phyloP scores from a whole-genome alignment of 1,140 invertebrate species.

The Temnothorax curvispinosus region DNA sequence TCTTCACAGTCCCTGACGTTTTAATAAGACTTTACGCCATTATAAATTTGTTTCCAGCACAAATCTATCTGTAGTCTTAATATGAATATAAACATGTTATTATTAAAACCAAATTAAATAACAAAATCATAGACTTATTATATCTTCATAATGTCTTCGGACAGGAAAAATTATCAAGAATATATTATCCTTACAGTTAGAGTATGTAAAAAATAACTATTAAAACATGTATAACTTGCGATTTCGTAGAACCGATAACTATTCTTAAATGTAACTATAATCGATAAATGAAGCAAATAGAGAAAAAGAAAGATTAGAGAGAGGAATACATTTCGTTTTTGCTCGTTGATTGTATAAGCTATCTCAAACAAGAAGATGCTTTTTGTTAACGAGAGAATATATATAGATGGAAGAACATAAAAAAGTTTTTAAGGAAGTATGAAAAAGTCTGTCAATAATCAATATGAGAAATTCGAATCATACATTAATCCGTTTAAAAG shows the following conservation, averaged over 20 bases:
- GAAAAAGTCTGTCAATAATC: neutral
- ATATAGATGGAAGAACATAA: neutral
- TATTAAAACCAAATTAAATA: neutral
- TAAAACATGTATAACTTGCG: neutral
- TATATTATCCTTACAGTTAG: neutral
- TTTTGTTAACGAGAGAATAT: neutral
- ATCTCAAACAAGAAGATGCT: neutral
- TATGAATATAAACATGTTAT: neutral
- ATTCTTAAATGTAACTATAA: slow-evolving; percentile 1
- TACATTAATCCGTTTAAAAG: neutral
- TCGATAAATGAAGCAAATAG: neutral
- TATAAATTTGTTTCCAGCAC: neutral
- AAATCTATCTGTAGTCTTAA: slow-evolving; percentile 21
- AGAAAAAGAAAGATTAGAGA: neutral
- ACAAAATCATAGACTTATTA: slow-evolving; percentile 24
- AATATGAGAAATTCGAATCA: neutral
- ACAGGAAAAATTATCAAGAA: slow-evolving; percentile 7
- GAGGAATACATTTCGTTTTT: neutral
- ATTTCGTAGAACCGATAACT: neutral
- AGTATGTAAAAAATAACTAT: slow-evolving; percentile 18
- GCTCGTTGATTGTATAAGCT: neutral
- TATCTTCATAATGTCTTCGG: neutral
- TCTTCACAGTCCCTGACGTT: neutral
- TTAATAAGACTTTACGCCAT: neutral
- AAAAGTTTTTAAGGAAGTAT: neutral